Percentiles rank a stretch among this genome's conserved stretches.
phyloP scores from a whole-genome alignment of 2,888 invertebrate genomes.

The Antheraea yamamai region DNA sequence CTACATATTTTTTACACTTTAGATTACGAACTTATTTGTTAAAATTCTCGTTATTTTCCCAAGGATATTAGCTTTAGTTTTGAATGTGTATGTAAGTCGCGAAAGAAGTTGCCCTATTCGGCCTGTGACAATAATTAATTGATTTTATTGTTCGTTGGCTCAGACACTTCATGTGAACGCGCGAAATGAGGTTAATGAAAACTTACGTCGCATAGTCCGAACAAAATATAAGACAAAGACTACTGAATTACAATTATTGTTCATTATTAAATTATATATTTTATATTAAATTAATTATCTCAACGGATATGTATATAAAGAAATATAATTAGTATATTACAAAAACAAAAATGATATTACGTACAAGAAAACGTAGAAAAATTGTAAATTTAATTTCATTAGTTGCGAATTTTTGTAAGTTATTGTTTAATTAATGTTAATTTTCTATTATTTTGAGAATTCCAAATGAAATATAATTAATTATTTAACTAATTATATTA shows the following conservation, averaged over 20 bases:
- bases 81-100: background rate
- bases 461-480: no score
- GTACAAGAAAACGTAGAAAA: no score
- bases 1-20: background rate
- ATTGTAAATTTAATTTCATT: no score
- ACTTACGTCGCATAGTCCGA: background rate
- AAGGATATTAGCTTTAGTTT: background rate
- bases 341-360: no score
- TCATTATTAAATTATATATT: background rate
- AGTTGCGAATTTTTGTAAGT: no score
- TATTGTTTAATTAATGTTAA: no score
- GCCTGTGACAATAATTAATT: constrained; percentile 5
- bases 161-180: constrained; percentile 3
- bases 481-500: no score
- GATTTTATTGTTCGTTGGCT: constrained; percentile 6
- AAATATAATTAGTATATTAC: background rate
- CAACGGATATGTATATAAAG: background rate
- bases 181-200: constrained; percentile 8
- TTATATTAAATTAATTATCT: background rate
- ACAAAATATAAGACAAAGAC: background rate
- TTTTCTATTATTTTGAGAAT: no score
- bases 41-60: background rate
- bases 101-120: constrained; percentile 8
- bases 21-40: background rate
- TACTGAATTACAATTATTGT: constrained; percentile 1